phyloP scores from a whole-genome alignment of 2,888 invertebrate species.

The Rhingia rostrata region DNA sequence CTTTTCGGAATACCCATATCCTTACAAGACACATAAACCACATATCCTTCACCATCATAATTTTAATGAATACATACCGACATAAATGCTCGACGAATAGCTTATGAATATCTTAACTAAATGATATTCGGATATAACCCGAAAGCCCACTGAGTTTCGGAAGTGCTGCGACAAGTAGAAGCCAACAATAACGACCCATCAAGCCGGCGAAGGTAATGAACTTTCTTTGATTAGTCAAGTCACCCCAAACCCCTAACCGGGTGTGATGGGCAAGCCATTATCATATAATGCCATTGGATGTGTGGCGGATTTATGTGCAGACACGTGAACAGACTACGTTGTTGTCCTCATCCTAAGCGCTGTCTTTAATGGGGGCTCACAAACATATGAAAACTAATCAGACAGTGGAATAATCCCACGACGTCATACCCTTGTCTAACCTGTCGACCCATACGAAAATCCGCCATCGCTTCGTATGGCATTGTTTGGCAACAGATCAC shows the following conservation, averaged over 20 bases:
- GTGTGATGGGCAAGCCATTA: constrained; percentile 60
- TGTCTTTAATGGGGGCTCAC: constrained; percentile 53
- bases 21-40: background rate
- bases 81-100: constrained; percentile 15
- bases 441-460: constrained; percentile 62
- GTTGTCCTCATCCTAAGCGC: constrained; percentile 16
- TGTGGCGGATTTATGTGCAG: constrained; percentile 67
- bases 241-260: constrained; percentile 23
- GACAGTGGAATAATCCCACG: constrained; percentile 72
- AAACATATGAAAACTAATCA: constrained; percentile 73
- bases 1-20: background rate
- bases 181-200: constrained; percentile 27
- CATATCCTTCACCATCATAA: constrained; percentile 4
- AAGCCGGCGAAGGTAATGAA: constrained; percentile 66
- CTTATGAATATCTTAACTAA: constrained; percentile 69
- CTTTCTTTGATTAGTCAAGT: constrained; percentile 69
- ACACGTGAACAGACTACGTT: constrained; percentile 66
- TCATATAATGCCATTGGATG: constrained; percentile 68
- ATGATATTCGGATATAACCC: constrained; percentile 46
- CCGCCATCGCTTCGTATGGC: constrained; percentile 3
- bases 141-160: constrained; percentile 60
- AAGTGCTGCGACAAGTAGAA: constrained; percentile 34
- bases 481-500: constrained; percentile 66
- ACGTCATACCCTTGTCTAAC: constrained; percentile 68
- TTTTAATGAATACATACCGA: constrained; percentile 34